These are phyloP conservation scores for Drosophila quasianomalipes DNA, from an alignment of 2,888 invertebrate genomes.

Conservation along the genomic window DNA sequence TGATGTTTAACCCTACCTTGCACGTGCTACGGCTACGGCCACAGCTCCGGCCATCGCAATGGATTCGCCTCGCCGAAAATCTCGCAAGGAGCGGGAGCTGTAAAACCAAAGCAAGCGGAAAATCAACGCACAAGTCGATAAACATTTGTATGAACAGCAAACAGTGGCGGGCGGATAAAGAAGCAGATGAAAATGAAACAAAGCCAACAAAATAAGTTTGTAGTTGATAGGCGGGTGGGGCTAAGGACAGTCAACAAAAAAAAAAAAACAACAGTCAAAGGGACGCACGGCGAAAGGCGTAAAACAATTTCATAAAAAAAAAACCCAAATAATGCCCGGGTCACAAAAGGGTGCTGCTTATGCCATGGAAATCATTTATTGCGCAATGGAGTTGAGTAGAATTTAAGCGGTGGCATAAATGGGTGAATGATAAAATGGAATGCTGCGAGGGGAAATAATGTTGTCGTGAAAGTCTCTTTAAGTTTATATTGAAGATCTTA, in stretches of 20 bases:
- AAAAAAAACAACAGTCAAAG: constrained; percentile 7
- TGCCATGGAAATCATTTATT: constrained; percentile 52
- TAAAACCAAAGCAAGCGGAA: constrained; percentile 79
- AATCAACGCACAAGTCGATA: constrained; percentile 79
- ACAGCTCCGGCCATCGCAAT: constrained; percentile 42
- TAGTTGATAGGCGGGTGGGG: constrained; percentile 30
- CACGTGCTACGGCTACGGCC: constrained; percentile 53
- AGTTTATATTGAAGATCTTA: neutral
- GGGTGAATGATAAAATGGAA: constrained; percentile 20
- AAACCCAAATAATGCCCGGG: constrained; percentile 64
- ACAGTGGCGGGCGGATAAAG: constrained; percentile 7
- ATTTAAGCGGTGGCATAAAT: constrained; percentile 36
- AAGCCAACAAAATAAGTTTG: constrained; percentile 51
- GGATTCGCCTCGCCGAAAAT: constrained; percentile 66
- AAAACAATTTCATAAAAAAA: constrained; percentile 65
- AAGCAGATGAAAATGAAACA: constrained; percentile 45
- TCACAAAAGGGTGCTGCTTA: constrained; percentile 50
- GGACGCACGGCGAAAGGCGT: constrained; percentile 30
- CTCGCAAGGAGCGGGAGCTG: constrained; percentile 54
- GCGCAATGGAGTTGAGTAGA: constrained; percentile 15
- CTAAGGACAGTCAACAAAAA: constrained; percentile 35
- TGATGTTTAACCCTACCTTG: constrained; percentile 76
- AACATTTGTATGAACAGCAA: constrained; percentile 71
- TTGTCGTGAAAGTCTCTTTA: constrained; percentile 6
- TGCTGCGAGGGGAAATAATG: neutral